Evolutionary conservation across 2,113 vertebrate species (phyloP).

Genomic region (Malurus elegans): DNA sequence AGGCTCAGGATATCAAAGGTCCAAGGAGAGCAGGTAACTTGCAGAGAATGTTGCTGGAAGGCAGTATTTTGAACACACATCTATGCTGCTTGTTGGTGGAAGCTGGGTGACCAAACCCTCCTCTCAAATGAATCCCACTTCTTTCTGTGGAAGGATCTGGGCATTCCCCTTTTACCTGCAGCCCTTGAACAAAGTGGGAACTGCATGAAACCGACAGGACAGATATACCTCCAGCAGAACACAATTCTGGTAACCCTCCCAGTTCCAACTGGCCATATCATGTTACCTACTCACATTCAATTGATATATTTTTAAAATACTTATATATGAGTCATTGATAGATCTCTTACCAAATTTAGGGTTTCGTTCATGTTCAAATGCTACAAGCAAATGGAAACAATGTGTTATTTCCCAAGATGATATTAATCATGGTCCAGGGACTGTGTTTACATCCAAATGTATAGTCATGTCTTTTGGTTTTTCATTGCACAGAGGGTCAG

Average conservation of each 20-base stretch:
- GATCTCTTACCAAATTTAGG: not conserved
- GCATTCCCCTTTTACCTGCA: not conserved
- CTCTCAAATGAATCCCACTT: not conserved
- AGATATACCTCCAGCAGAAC: not conserved
- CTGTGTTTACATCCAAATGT: not conserved
- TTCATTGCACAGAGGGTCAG: not conserved
- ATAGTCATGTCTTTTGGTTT: rapidly evolving
- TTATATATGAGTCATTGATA: not conserved
- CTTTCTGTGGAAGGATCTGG: not conserved
- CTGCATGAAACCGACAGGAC: not conserved
- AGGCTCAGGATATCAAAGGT: rapidly evolving
- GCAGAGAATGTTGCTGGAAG: not conserved
- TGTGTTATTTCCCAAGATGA: not conserved
- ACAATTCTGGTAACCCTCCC: not conserved
- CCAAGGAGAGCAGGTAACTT: rapidly evolving
- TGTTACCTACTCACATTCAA: not conserved
- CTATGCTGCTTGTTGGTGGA: not conserved
- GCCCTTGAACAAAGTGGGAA: not conserved
- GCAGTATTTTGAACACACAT: not conserved
- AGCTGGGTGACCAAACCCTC: not conserved
- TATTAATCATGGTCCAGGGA: not conserved
- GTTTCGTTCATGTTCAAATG: not conserved
- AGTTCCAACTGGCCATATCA: not conserved
- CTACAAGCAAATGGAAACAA: not conserved
- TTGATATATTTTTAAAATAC: not conserved